phyloP scores from a whole-genome alignment of 2,113 vertebrate species.

The Protomyctophum bolini region DNA sequence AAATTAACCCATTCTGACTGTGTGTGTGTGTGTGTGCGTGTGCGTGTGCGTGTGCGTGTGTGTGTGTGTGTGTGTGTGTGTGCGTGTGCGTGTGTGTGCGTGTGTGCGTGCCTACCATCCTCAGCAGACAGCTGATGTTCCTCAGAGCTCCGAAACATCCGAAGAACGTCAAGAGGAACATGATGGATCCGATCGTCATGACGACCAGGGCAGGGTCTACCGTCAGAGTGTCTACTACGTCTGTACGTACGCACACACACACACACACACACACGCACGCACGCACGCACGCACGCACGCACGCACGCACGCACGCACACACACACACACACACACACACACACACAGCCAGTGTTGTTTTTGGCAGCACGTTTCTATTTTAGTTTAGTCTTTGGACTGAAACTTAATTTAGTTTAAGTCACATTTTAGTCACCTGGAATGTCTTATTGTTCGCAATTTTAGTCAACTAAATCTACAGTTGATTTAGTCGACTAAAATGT shows the following conservation, averaged over 20 bases:
- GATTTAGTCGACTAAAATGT: no score
- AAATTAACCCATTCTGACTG: no score
- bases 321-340: neutral
- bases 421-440: no score
- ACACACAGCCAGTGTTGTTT: neutral
- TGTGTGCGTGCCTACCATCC: conserved; percentile 45
- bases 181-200: conserved; percentile 73
- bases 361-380: no score
- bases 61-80: no score
- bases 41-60: no score
- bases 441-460: no score
- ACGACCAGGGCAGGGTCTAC: conserved; percentile 80
- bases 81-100: no score
- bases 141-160: conserved; percentile 82
- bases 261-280: neutral
- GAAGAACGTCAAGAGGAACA: conserved; percentile 80
- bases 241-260: conserved; percentile 57
- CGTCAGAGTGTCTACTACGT: conserved; percentile 79
- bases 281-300: neutral
- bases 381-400: no score
- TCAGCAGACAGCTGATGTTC: conserved; percentile 72
- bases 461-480: no score
- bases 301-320: neutral
- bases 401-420: no score
- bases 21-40: no score